Percentiles rank a stretch among this genome's conserved stretches.
phyloP scores from a whole-genome alignment of 2,113 vertebrate genomes.

The Bombycilla garrulus region DNA sequence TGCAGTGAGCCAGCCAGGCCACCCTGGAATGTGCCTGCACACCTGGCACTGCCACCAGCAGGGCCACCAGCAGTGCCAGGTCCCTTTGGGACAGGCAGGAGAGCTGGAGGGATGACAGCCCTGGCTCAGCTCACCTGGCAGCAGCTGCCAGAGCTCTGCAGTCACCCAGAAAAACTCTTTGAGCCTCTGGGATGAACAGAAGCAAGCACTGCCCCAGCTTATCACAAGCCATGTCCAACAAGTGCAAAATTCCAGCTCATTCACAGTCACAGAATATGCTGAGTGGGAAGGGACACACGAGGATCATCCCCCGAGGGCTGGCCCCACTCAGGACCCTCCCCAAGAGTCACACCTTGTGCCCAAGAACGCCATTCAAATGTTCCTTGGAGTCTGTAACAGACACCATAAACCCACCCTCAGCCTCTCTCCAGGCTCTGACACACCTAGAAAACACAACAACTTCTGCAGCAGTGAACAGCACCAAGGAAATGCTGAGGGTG shows the following conservation, averaged over 20 bases:
- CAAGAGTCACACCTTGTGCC: background rate
- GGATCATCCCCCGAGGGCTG: background rate
- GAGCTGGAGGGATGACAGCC: background rate
- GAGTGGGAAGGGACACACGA: too few relatives aligned
- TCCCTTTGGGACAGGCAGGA: background rate
- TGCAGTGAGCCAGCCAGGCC: background rate
- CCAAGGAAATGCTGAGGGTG: background rate
- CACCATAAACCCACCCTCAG: background rate
- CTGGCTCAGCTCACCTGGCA: background rate
- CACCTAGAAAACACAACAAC: accelerated
- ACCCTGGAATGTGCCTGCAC: background rate
- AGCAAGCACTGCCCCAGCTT: background rate
- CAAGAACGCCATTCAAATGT: accelerated
- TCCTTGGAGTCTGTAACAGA: accelerated
- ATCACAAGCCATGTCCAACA: background rate
- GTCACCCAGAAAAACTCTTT: background rate
- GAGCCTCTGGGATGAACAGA: background rate
- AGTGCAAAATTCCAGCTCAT: background rate
- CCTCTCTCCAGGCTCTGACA: background rate
- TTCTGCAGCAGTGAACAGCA: background rate
- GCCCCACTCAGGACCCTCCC: background rate
- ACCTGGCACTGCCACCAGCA: background rate
- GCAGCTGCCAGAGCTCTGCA: background rate
- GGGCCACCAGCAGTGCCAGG: background rate
- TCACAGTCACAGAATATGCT: background rate